Conservation (phyloP, 2,888 invertebrate species). For the Meiosimyza decipiens region DNA sequence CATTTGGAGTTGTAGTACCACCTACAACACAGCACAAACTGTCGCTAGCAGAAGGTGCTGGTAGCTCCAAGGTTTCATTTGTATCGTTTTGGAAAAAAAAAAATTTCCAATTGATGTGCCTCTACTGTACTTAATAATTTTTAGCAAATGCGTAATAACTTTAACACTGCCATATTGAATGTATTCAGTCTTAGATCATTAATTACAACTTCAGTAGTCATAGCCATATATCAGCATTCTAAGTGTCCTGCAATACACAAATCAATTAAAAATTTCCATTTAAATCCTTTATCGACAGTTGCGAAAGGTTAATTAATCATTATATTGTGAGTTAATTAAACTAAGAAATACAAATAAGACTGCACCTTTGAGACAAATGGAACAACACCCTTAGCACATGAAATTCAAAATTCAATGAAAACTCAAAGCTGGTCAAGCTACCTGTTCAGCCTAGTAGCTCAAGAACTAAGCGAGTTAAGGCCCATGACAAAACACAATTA, state of each 20-base stretch:
- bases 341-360: slow-evolving; percentile 43
- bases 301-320: slow-evolving; percentile 43
- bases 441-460: slow-evolving; percentile 3
- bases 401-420: background rate
- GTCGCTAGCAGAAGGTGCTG: background rate
- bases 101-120: background rate
- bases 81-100: background rate
- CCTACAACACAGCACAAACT: background rate
- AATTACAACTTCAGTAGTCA: too few relatives aligned
- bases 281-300: slow-evolving; percentile 6
- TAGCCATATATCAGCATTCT: too few relatives aligned
- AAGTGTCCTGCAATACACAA: background rate
- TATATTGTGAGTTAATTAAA: slow-evolving; percentile 47
- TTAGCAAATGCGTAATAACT: too few relatives aligned
- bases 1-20: slow-evolving; percentile 15
- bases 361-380: slow-evolving; percentile 44
- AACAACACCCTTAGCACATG: slow-evolving; percentile 39
- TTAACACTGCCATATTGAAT: too few relatives aligned
- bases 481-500: slow-evolving; percentile 20
- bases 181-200: too few relatives aligned
- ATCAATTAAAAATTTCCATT: slow-evolving; percentile 15
- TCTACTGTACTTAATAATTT: too few relatives aligned
- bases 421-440: background rate
- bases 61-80: slow-evolving; percentile 27
- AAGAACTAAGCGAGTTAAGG: background rate